Evolutionary conservation across 2,888 invertebrate genomes (phyloP), one percentile per base, ranked within the genome.

Genomic region (Hypsopygia costalis): DNA sequence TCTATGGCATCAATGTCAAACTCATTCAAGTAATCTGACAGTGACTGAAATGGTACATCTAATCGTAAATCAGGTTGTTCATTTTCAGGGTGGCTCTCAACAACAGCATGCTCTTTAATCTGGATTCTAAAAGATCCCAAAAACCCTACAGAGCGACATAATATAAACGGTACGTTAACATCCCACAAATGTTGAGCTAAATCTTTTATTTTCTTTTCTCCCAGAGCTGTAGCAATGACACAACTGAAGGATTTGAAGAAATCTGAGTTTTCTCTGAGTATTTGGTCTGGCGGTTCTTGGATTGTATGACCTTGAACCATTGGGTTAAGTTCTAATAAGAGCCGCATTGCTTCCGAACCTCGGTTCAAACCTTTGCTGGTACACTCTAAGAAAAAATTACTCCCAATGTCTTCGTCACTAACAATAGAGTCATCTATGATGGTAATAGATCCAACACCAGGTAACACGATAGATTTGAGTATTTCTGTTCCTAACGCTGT

Each of bases 31-130:
- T 95, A 94, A 40, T 93, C 91, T 46, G 91, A 85, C 8, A 99
- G 87, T 8, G 92, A 89, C 12, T 93, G 92, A 81, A 98, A 98
- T 9, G 98, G 98, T 38, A 91, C 86, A 71, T 97, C 96, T 45
- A 99, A 83, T 7, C 98, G 91, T 43, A 99, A 90, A 88, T 98
- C 97, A 40, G 94, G 93, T 54, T 91, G 91, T 49, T 94, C 93
- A 85, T 95, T 97, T 70, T 99, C 99, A 12, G 98, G 98, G 86
- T 99, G 98, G 10, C 96, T 93, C 88, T 99, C 98, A 51, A 98
- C 91, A 3, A 99, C 92, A 37, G 93, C 91, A 73, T 96, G 96
- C 59, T 96, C 96, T 54, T 91, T 92, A 1, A 95, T 88, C 83
- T 98, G 98, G 40, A 98, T 87, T 45, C 98, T 91, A 60, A 97